Conservation (phyloP, 2,888 invertebrate species). For the Chrysolina haemoptera region DNA sequence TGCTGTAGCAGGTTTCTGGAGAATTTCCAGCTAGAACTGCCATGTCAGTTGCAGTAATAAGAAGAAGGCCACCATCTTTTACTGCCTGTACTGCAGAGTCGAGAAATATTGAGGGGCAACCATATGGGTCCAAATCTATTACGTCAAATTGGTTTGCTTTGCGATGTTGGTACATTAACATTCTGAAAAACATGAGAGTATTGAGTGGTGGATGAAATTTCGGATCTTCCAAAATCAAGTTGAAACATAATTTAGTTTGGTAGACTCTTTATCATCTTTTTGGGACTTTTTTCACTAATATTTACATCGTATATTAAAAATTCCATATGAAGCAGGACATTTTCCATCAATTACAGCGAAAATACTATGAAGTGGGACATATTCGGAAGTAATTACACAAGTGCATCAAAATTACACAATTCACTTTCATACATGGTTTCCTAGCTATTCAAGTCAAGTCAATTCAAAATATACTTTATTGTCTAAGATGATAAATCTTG, state of each 20-base stretch:
- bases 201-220: not conserved
- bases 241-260: not conserved
- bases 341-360: too few species aligned
- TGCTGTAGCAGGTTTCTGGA: constrained; percentile 92
- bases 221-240: not conserved
- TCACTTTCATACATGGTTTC: too few species aligned
- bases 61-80: constrained; percentile 86
- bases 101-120: constrained; percentile 93
- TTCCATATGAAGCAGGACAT: too few species aligned
- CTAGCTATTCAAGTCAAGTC: too few species aligned
- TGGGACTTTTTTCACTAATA: too few species aligned
- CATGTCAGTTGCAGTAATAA: constrained; percentile 98
- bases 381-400: too few species aligned
- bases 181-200: constrained; percentile 71
- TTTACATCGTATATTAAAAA: too few species aligned
- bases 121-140: constrained; percentile 98
- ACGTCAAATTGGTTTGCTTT: constrained; percentile 84
- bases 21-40: constrained; percentile 95
- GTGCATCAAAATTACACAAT: too few species aligned
- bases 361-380: too few species aligned
- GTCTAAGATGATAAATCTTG: too few species aligned
- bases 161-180: constrained; percentile 88
- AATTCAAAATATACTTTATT: too few species aligned
- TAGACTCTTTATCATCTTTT: too few species aligned
- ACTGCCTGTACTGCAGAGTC: constrained; percentile 90